These are phyloP conservation scores for Oreochromis spilurus DNA, from an alignment of 2,113 vertebrate genomes.

Conservation along the genomic window DNA sequence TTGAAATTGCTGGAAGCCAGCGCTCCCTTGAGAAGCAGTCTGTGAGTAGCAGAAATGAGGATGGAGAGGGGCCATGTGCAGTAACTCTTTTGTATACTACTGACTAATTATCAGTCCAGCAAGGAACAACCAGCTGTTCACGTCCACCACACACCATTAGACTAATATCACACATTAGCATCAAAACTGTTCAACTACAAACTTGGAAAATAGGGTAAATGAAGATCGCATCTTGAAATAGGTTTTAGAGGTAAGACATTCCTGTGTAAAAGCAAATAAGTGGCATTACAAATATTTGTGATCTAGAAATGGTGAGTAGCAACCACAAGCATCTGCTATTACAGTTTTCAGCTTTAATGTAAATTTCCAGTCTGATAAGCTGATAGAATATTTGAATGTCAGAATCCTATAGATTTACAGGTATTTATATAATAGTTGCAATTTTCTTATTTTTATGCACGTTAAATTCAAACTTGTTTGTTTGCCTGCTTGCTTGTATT, in stretches of 20 bases:
- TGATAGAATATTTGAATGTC: neutral
- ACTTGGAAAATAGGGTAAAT: neutral
- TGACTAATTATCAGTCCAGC: conserved; percentile 46
- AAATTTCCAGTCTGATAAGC: neutral
- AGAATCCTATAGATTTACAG: neutral
- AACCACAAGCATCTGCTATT: neutral
- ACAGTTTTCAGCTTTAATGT: neutral
- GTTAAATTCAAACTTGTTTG: neutral
- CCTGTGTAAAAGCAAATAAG: neutral
- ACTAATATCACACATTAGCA: conserved; percentile 32
- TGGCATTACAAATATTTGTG: neutral
- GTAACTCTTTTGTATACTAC: conserved; percentile 10
- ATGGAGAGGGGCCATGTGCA: conserved; percentile 13
- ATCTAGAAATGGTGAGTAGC: neutral
- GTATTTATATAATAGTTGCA: neutral
- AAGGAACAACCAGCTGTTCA: conserved; percentile 47
- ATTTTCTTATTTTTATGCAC: neutral
- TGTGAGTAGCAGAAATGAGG: conserved; percentile 2
- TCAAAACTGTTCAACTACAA: neutral
- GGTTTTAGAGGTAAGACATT: neutral
- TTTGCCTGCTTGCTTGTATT: neutral
- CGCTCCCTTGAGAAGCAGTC: conserved; percentile 24
- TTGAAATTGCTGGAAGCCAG: conserved; percentile 20
- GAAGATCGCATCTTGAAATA: neutral
- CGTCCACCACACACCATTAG: conserved; percentile 35